phyloP scores from a whole-genome alignment of 2,888 invertebrate species.

The Antheraea assamensis region DNA sequence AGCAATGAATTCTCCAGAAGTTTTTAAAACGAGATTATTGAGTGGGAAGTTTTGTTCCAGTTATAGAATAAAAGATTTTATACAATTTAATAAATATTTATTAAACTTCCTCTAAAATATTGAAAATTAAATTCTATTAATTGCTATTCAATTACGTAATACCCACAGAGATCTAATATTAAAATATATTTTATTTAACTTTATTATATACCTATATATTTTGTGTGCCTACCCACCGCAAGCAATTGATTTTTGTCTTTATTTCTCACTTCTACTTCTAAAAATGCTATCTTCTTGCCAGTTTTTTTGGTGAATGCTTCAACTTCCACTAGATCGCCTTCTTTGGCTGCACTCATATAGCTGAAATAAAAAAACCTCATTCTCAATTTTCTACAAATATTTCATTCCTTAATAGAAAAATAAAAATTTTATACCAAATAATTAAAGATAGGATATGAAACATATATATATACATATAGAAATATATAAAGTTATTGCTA shows the following conservation, averaged over 20 bases:
- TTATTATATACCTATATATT: slow-evolving; percentile 74
- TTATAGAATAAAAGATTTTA: neutral
- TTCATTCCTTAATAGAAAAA: neutral
- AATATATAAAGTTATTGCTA: no score
- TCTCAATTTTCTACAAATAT: neutral
- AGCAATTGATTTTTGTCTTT: slow-evolving; percentile 88
- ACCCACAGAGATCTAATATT: neutral
- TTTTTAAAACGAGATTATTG: no score
- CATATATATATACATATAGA: no score
- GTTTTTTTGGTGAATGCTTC: slow-evolving; percentile 89
- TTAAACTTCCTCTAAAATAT: neutral
- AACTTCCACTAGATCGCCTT: slow-evolving; percentile 90
- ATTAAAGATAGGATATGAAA: no score
- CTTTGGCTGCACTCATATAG: slow-evolving; percentile 88
- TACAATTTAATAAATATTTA: neutral
- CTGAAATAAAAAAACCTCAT: slow-evolving; percentile 67
- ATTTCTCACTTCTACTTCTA: slow-evolving; percentile 89
- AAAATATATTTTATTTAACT: slow-evolving; percentile 1
- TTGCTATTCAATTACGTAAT: neutral
- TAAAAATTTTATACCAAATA: no score
- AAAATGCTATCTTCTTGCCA: slow-evolving; percentile 91
- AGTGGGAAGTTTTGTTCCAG: neutral
- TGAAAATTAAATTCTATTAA: neutral
- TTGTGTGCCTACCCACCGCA: slow-evolving; percentile 93
- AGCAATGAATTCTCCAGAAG: no score